Base-by-base conservation (phyloP, 2,797 vertebrate species). In the Cygnus olor region DNA sequence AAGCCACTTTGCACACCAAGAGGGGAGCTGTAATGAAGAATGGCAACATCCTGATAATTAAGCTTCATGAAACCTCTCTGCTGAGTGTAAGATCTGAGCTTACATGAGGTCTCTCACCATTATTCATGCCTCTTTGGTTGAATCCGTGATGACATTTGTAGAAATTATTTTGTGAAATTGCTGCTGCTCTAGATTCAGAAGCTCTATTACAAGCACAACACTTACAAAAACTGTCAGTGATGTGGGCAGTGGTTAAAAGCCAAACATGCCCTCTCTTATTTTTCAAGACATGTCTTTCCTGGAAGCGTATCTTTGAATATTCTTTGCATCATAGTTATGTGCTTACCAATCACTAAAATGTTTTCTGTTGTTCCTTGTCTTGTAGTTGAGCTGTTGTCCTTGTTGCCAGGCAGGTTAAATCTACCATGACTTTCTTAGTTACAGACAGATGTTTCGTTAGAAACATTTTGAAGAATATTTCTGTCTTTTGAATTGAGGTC, bases 221-320 rank as follows among this genome's bases (percentile, higher is more conserved):
- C 65, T 58, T 84, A 77, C 21, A 89, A 78, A 84, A 81, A 47
- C 51, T 90, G 66, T 60, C 94, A 91, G 85, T 94, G 80, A 97
- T 94, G 95, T 96, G 96, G 95, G 90, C 54, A 80, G 68, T 58
- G 85, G 56, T 71, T 93, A 74, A 85, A 94, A 83, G 90, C n/a
- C 72, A 85, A 85, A 57, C 49, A 36, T 4, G 85, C 47, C 49
- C 80, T 82, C 42, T 82, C 54, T 45, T 88, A 81, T n/a, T 74
- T 95, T 94, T 94, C 38, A 89, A 81, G 66, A 72, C 44, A 8
- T 61, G 72, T 78, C 42, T 93, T 94, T 95, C 93, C 68, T 95
- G 85, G 18, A 90, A 65, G 51, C 19, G 17, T 89, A 80, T 96
- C 54, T 93, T 93, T 87, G 64, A 82, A 12, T 94, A 78, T 85